Conservation (phyloP, 2,888 invertebrate species). For the Lapara coniferarum region DNA sequence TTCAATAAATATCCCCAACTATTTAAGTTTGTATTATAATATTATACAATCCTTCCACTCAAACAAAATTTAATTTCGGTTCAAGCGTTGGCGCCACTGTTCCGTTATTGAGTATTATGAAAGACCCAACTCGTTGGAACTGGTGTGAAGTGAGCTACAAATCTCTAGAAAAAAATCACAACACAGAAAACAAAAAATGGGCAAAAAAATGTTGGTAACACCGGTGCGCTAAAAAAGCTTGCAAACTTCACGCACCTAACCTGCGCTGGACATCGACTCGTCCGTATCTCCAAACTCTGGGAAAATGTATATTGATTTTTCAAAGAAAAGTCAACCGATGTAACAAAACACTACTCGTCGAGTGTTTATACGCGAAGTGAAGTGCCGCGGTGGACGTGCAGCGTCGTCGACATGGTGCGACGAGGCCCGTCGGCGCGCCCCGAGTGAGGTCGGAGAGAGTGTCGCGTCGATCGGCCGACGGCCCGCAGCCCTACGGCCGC, state of each 20-base stretch:
- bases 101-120: conserved; percentile 59
- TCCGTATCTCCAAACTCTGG: conserved; percentile 81
- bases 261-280: conserved; percentile 85
- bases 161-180: conserved; percentile 81
- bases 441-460: conserved; percentile 80
- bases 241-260: conserved; percentile 85
- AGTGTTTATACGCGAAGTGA: conserved; percentile 81
- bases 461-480: conserved; percentile 80
- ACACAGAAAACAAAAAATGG: conserved; percentile 82
- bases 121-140: conserved; percentile 67
- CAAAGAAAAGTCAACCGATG: conserved; percentile 84
- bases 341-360: conserved; percentile 83
- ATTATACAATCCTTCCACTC: neutral
- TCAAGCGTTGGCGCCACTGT: conserved; percentile 58
- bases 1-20: neutral
- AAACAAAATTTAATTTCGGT: neutral
- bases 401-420: conserved; percentile 82
- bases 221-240: conserved; percentile 85
- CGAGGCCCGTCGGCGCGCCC: conserved; percentile 78
- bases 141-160: conserved; percentile 71
- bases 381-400: conserved; percentile 79
- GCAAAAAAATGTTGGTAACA: conserved; percentile 84
- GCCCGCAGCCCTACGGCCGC: conserved; percentile 81
- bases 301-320: conserved; percentile 85
- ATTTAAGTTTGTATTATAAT: neutral